These are phyloP conservation scores for Spilogale gracilis DNA, from an alignment of 2,113 vertebrate species.

Conservation along the genomic window DNA sequence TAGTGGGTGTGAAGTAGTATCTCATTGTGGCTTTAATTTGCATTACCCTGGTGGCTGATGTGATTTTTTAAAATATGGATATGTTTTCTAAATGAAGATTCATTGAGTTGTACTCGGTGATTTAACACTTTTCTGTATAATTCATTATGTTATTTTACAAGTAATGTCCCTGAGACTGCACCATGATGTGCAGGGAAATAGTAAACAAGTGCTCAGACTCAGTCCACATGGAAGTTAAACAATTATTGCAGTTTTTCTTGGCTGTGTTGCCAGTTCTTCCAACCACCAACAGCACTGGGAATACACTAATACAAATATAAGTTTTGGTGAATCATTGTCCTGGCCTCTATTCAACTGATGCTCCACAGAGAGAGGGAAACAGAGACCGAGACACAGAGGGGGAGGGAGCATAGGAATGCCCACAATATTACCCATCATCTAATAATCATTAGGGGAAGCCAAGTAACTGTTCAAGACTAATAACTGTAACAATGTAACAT, in stretches of 20 bases:
- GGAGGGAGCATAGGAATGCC: neutral
- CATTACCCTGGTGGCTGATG: neutral
- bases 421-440: neutral
- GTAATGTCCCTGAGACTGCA: neutral
- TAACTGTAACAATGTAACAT: neutral
- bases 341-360: neutral
- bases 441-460: neutral
- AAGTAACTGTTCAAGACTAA: neutral
- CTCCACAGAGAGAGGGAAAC: neutral
- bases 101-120: neutral
- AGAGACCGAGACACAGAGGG: too few species aligned
- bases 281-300: neutral
- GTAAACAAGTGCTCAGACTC: neutral
- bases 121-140: neutral
- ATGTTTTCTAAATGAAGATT: neutral
- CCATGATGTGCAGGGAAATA: neutral
- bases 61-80: neutral
- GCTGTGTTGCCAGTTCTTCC: fast-evolving
- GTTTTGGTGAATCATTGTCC: neutral
- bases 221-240: neutral
- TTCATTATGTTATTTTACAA: neutral
- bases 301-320: neutral
- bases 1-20: neutral
- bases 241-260: neutral
- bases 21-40: neutral